Conservation (phyloP, 1,140 invertebrate genomes). For the Drosophila lini region DNA sequence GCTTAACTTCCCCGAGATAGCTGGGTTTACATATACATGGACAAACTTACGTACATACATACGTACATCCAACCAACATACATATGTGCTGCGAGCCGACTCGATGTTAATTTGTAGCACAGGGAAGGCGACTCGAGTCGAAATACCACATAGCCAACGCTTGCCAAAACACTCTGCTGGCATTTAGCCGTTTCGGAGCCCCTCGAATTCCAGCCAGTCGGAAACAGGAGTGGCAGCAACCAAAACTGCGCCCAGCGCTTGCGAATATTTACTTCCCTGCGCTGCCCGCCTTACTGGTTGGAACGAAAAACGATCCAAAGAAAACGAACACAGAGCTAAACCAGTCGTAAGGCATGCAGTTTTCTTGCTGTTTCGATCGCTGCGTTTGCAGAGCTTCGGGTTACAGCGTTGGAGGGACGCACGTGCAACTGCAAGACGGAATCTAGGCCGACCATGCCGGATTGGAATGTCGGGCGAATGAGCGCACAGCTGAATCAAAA, state of each 20-base stretch:
- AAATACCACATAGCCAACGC: conserved; percentile 41
- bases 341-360: conserved; percentile 44
- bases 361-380: conserved; percentile 44
- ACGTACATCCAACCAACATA: not conserved
- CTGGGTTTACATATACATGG: not conserved
- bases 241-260: conserved; percentile 49
- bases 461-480: conserved; percentile 60
- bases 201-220: conserved; percentile 45
- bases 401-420: conserved; percentile 37
- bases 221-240: conserved; percentile 62
- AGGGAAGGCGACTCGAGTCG: conserved; percentile 25
- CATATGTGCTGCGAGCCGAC: conserved; percentile 6
- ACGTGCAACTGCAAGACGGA: conserved; percentile 36
- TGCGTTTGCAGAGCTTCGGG: conserved; percentile 50
- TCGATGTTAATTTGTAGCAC: conserved; percentile 36
- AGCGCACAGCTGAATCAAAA: conserved; percentile 22
- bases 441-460: conserved; percentile 50
- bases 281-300: not conserved
- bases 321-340: conserved; percentile 26
- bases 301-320: conserved; percentile 2
- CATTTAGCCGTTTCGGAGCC: conserved; percentile 59
- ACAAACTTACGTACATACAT: not conserved
- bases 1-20: conserved; percentile 16
- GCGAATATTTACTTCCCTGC: conserved; percentile 13
- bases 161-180: conserved; percentile 61